phyloP scores from a whole-genome alignment of 2,888 invertebrate genomes.

The Sarcophaga rosellei region DNA sequence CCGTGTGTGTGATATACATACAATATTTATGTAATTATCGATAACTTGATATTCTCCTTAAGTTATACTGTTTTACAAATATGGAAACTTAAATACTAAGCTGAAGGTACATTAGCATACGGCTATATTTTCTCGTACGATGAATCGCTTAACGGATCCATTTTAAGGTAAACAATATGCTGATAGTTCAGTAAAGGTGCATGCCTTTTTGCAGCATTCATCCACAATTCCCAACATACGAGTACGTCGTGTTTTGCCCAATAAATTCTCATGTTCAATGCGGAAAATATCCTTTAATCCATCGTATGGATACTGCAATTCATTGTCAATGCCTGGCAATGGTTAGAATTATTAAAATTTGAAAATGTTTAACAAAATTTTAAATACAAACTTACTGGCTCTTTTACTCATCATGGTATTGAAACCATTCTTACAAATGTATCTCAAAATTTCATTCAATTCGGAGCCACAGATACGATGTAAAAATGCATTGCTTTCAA shows the following conservation, averaged over 20 bases:
- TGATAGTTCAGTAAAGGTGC: conserved; percentile 29
- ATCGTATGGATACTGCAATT: not conserved
- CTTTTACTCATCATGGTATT: conserved; percentile 37
- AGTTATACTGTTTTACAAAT: no score
- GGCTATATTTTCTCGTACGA: not conserved
- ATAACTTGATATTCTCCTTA: no score
- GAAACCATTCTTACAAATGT: conserved; percentile 48
- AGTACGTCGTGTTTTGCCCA: conserved; percentile 43
- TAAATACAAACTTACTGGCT: conserved; percentile 23
- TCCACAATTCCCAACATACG: conserved; percentile 45
- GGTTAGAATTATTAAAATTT: not conserved
- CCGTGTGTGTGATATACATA: no score
- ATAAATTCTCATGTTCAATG: conserved; percentile 27
- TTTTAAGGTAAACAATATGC: conserved; percentile 25
- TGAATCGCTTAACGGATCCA: not conserved
- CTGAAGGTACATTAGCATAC: no score
- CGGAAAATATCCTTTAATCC: conserved; percentile 31
- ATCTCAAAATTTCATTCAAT: conserved; percentile 27
- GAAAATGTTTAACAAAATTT: not conserved
- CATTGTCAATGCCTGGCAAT: not conserved
- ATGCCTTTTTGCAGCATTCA: conserved; percentile 56
- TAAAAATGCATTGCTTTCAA: conserved; percentile 8
- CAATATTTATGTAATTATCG: no score
- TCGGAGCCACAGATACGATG: conserved; percentile 29
- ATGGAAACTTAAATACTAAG: no score